A percentile compares a stretch with the other conserved stretches of the same genome.
phyloP scores from a whole-genome alignment of 1,140 invertebrate genomes.

The Nephila pilipes region DNA sequence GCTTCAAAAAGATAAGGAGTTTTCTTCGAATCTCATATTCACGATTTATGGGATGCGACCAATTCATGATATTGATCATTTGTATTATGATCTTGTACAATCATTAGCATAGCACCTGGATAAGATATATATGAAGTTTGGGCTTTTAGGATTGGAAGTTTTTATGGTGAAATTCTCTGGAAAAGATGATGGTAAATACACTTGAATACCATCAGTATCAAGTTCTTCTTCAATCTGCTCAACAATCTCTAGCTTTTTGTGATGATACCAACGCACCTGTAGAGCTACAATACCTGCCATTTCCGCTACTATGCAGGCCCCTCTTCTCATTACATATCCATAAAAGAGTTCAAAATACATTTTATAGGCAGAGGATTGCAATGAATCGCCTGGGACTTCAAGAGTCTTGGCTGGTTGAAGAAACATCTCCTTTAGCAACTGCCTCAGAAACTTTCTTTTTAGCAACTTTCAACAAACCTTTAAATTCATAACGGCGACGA shows the following conservation, averaged over 20 bases:
- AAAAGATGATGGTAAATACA: slow-evolving; percentile 96
- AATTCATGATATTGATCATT: slow-evolving; percentile 98
- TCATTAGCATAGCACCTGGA: slow-evolving; percentile 97
- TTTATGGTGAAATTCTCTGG: slow-evolving; percentile 94
- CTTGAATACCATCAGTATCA: slow-evolving; percentile 99
- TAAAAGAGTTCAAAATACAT: slow-evolving; percentile 99
- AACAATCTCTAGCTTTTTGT: slow-evolving; percentile 96
- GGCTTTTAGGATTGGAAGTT: slow-evolving; percentile 91
- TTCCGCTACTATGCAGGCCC: slow-evolving; percentile 99
- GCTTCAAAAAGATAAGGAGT: slow-evolving; percentile 99
- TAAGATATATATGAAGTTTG: slow-evolving; percentile 96
- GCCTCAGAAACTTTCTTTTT: slow-evolving; percentile 94
- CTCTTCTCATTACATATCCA: slow-evolving; percentile 99
- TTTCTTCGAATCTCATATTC: slow-evolving; percentile 93
- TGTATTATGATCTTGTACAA: slow-evolving; percentile 98
- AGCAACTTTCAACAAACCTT: slow-evolving; percentile 93
- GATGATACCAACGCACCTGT: slow-evolving; percentile 99
- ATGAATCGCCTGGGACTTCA: slow-evolving; percentile 97
- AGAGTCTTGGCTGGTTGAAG: slow-evolving; percentile 91
- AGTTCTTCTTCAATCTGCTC: slow-evolving; percentile 94
- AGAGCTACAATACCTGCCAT: slow-evolving; percentile 99
- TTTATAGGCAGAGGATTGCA: slow-evolving; percentile 99
- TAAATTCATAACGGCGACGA: slow-evolving; percentile 98
- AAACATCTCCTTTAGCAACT: slow-evolving; percentile 91
- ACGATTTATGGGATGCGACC: slow-evolving; percentile 86